A percentile compares a stretch with the other conserved stretches of the same genome.
Evolutionary conservation across 2,113 vertebrate species (phyloP).

Genomic region (Halichoeres trimaculatus): DNA sequence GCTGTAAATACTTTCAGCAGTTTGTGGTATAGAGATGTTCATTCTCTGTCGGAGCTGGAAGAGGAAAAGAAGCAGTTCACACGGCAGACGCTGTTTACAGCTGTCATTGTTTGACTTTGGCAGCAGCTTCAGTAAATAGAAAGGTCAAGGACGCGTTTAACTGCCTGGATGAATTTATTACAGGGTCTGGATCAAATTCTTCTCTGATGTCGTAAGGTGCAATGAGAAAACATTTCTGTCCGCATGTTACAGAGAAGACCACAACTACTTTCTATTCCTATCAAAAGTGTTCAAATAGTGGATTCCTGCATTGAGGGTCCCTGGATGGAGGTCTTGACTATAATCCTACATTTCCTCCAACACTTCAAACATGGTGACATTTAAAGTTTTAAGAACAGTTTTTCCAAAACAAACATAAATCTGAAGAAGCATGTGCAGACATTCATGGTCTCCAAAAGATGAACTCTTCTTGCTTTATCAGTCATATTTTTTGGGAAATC

Average conservation of each 20-base stretch:
- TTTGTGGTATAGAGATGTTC: conserved; percentile 34
- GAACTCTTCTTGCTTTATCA: too few relatives aligned
- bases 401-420: too few relatives aligned
- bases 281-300: too few relatives aligned
- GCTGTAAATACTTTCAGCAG: conserved; percentile 48
- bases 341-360: neutral
- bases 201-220: too few relatives aligned
- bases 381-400: too few relatives aligned
- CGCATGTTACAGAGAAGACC: too few relatives aligned
- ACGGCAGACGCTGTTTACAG: neutral
- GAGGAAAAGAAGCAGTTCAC: conserved; percentile 19
- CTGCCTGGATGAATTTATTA: neutral
- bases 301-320: neutral
- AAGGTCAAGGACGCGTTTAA: neutral
- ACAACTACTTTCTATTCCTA: too few relatives aligned
- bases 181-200: neutral
- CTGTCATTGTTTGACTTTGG: conserved; percentile 20
- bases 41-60: conserved; percentile 14
- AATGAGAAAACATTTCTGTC: too few relatives aligned
- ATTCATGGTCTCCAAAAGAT: neutral
- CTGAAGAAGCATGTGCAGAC: too few relatives aligned
- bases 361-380: neutral
- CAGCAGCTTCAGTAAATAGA: neutral
- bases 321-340: neutral
- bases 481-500: too few relatives aligned